Evolutionary conservation across 2,797 vertebrate species (phyloP).

Genomic region (Australoheros facetus): DNA sequence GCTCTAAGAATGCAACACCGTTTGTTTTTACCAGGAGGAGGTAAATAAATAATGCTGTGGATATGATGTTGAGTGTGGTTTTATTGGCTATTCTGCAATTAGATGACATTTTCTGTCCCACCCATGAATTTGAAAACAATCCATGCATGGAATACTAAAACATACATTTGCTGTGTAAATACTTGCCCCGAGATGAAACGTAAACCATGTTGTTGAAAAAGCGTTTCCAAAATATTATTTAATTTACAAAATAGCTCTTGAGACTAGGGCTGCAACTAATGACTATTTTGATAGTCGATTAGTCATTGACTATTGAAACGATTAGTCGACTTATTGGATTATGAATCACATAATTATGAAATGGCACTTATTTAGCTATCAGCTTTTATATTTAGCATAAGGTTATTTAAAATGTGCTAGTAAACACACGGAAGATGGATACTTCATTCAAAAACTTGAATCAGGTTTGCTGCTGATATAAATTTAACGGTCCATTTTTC

Average conservation of each 20-base stretch:
- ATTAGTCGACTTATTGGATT: too few species aligned
- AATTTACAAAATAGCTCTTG: neutral
- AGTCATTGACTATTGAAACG: too few species aligned
- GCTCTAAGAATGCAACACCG: conserved; percentile 84
- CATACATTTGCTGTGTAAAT: neutral
- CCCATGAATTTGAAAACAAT: neutral
- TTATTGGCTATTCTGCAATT: too few species aligned
- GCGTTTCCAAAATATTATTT: neutral
- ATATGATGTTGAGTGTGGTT: neutral
- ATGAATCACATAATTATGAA: too few species aligned
- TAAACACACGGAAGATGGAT: too few species aligned
- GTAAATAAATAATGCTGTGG: conserved; percentile 71
- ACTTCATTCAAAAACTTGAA: too few species aligned
- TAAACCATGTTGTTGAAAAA: neutral
- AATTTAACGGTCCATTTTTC: too few species aligned
- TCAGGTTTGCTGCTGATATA: too few species aligned
- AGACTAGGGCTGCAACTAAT: neutral
- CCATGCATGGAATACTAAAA: neutral
- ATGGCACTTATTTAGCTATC: too few species aligned
- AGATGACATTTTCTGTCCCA: neutral
- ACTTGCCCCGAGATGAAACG: neutral
- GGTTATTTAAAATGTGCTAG: too few species aligned
- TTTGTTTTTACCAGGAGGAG: conserved; percentile 94
- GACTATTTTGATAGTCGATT: too few species aligned
- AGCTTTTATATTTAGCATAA: too few species aligned